Evolutionary conservation across 2,888 invertebrate species (phyloP), one percentile per base, ranked within the genome.

Genomic region (Chrysolina oricalcia): DNA sequence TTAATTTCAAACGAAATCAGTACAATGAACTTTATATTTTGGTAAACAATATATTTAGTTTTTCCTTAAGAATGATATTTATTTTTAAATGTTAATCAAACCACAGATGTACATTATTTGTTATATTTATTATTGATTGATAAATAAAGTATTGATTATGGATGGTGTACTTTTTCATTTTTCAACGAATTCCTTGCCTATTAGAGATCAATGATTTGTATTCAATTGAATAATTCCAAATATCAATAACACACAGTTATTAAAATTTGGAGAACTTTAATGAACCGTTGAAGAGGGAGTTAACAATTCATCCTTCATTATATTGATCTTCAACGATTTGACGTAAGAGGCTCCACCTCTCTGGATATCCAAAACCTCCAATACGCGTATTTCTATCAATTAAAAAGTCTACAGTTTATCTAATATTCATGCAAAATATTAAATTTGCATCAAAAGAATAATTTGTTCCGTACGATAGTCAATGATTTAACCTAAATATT

Each of bases 11-110:
- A 82, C 76, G 77, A 83, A 86, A 75, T 73, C 84, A 86, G 87
- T 88, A 87, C 87, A 87, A 88, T 86, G 86, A 66, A 27, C 87
- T 87, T 87, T 87, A 86, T 87, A 87, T 86, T 86, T 85, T 84
- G 83, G 83, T 85, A 84, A 83, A 82, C 80, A 81, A 81, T 77
- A 80, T 84, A 85, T 86, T 85, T 85, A 86, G 85, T 85, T 84
- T 83, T 83, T 80, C 79, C 75, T 83, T 80, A 79, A 84, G 84
- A 83, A 83, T 81, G 73, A 80, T 76, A 84, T 85, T 85, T 85
- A 83, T 85, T 85, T 86, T 82, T 77, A 82, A 82, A 80, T 83
- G 80, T 80, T 82, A 82, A 78, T 80, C 74, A 79, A 78, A 77
- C 63, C 80, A 80, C 79, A 82, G 77, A 79, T 84, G 82, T 84